Percentiles rank a stretch among this genome's conserved stretches.
These are phyloP conservation scores for Metallyticus violacea DNA, from an alignment of 2,888 invertebrate species.

Conservation along the genomic window DNA sequence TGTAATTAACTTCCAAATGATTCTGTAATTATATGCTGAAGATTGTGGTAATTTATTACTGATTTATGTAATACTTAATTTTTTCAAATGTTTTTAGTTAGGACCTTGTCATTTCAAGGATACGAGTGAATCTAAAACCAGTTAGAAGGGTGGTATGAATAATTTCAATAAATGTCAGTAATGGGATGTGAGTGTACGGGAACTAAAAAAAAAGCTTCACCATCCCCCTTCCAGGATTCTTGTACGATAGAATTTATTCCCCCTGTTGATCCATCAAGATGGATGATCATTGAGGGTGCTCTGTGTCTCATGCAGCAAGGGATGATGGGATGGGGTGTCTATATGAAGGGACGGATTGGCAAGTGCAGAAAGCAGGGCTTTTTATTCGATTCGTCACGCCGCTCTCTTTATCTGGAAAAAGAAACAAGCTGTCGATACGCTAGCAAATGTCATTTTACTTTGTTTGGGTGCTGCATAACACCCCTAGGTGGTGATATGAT, in stretches of 20 bases:
- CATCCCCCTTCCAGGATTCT: neutral
- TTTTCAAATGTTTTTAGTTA: too few species aligned
- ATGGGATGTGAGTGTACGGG: neutral
- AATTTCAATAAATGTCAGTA: neutral
- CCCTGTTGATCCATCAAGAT: conserved; percentile 3
- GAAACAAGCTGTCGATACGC: neutral
- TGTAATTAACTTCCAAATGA: too few species aligned
- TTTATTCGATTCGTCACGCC: neutral
- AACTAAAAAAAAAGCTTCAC: neutral
- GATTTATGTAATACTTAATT: too few species aligned
- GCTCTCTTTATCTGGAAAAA: neutral
- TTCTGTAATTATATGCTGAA: too few species aligned
- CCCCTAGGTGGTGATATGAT: neutral
- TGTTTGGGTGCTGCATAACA: too few species aligned
- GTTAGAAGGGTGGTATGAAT: neutral
- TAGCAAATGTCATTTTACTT: neutral
- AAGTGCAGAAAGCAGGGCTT: neutral
- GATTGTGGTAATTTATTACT: too few species aligned
- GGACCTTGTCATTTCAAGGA: too few species aligned
- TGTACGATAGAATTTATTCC: neutral
- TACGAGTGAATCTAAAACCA: neutral
- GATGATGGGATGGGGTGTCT: neutral
- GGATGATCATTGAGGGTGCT: neutral
- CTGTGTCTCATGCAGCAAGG: neutral
- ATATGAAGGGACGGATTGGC: neutral